Conservation (phyloP, 2,888 invertebrate species). For the Acrocyrtus sp. region DNA sequence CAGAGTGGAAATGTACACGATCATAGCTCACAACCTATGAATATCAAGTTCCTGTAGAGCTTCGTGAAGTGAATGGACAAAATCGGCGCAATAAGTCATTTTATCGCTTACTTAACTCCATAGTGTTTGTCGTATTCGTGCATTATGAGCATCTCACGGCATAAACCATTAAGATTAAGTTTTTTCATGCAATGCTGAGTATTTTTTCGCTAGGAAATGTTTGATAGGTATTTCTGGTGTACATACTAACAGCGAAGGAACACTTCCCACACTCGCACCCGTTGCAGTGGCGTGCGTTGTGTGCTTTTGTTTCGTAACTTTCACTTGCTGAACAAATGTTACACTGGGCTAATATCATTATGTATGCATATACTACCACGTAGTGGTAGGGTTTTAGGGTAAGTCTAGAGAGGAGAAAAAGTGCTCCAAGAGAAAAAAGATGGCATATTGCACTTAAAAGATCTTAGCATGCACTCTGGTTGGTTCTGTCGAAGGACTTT, state of each 20-base stretch:
- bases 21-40: no score
- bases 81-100: not conserved
- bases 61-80: not conserved
- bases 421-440: not conserved
- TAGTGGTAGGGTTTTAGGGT: no score
- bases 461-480: not conserved
- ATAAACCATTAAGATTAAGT: not conserved
- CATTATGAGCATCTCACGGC: not conserved
- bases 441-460: conserved; percentile 8
- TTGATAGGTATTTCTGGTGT: no score
- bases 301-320: not conserved
- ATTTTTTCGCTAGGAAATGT: no score
- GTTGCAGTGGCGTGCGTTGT: not conserved
- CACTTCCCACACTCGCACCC: not conserved
- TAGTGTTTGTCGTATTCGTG: not conserved
- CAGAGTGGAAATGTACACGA: no score
- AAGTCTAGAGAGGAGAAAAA: not conserved
- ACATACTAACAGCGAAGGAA: no score
- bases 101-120: not conserved
- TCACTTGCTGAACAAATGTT: not conserved
- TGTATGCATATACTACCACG: no score
- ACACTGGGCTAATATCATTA: not conserved
- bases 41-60: no score
- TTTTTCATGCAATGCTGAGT: not conserved
- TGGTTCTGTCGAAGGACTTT: conserved; percentile 7